phyloP scores from a whole-genome alignment of 2,113 vertebrate genomes.

The Nothoprocta pentlandii region DNA sequence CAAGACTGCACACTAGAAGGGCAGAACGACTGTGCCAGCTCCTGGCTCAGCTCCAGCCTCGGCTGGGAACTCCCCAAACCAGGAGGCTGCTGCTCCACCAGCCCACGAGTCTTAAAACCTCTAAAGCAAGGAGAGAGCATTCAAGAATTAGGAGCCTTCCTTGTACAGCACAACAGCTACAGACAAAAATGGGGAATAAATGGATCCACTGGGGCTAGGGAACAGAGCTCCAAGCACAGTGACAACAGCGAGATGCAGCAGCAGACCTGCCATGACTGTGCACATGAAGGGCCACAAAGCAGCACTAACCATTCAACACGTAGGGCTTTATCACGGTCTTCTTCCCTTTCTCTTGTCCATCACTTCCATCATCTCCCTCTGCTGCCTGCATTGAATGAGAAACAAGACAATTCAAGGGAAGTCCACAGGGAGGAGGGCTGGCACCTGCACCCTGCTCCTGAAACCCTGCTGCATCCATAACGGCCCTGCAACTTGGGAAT shows the following conservation, averaged over 20 bases:
- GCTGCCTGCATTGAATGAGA: constrained; percentile 69
- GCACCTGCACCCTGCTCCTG: not conserved
- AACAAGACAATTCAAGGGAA: not conserved
- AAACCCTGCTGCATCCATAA: not conserved
- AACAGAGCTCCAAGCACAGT: not conserved
- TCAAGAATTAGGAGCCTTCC: not conserved
- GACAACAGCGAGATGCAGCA: accelerated
- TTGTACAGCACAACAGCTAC: not conserved
- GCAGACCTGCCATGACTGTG: not conserved
- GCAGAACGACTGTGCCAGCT: not conserved
- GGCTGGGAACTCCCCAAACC: not conserved
- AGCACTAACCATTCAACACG: constrained; percentile 78
- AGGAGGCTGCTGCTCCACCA: accelerated
- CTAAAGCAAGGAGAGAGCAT: not conserved
- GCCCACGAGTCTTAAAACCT: not conserved
- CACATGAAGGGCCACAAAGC: not conserved
- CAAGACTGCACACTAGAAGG: accelerated
- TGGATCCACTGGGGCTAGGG: not conserved
- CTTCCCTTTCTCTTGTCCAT: not conserved
- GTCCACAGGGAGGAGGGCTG: not conserved
- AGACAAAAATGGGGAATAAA: not conserved
- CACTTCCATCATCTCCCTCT: constrained; percentile 36
- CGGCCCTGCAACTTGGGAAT: not conserved
- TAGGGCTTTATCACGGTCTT: constrained; percentile 78
- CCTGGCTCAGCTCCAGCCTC: not conserved